Conservation (phyloP, 2,113 vertebrate genomes). For the Gymnocephalus cernua region DNA sequence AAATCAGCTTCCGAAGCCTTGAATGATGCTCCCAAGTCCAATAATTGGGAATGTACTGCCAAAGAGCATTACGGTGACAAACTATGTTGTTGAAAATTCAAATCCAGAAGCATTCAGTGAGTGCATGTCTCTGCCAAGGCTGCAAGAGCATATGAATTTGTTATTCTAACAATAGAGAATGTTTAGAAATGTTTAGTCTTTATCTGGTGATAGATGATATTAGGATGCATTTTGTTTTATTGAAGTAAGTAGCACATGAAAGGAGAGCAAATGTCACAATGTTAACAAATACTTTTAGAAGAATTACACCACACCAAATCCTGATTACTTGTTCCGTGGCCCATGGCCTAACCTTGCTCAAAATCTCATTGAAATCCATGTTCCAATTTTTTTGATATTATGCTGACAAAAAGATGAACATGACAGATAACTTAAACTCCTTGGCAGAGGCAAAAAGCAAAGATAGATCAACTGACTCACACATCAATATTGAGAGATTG, state of each 20-base stretch:
- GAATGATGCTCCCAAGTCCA: background rate
- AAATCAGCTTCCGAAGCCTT: constrained; percentile 4
- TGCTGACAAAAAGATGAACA: background rate
- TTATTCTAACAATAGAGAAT: background rate
- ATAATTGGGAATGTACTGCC: background rate
- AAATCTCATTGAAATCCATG: background rate
- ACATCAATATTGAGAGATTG: background rate
- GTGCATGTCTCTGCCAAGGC: background rate
- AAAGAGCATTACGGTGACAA: constrained; percentile 15
- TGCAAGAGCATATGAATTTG: background rate
- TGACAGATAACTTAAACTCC: background rate
- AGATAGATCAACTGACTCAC: background rate
- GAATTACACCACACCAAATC: background rate
- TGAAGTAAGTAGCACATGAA: background rate
- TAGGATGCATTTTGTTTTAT: background rate
- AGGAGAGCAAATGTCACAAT: background rate
- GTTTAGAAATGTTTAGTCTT: constrained; percentile 22
- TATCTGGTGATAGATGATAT: background rate
- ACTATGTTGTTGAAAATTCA: background rate
- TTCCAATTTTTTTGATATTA: too few relatives aligned
- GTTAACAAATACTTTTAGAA: background rate
- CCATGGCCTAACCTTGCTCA: background rate
- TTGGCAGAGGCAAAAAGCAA: background rate
- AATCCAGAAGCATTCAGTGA: constrained; percentile 2
- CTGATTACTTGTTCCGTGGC: background rate